Evolutionary conservation across 1,140 invertebrate species (phyloP), one percentile per base, ranked within the genome.

Genomic region (Daktulosphaira vitifoliae): DNA sequence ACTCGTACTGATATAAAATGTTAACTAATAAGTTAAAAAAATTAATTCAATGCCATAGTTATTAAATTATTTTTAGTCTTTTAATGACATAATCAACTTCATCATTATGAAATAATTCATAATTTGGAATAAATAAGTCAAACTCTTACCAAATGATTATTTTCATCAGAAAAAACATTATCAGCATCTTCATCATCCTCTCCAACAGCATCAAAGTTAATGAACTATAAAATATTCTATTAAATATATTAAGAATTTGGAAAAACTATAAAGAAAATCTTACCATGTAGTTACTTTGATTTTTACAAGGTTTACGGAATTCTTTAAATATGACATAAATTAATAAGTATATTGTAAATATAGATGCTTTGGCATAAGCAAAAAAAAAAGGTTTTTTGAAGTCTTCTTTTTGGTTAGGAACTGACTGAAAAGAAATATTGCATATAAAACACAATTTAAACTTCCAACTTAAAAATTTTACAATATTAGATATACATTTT

Each of bases 241-340:
- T 33, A 39, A 15, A 56, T 39, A 52, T 38, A 51, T 7, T 18
- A 29, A 1, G 18, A 26, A 5, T 59, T 48, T 33, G 5, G 20
- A 26, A 15, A 5, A 23, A 23, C 11, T 33, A 33, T 33, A 33
- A 33, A 33, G 11, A 33, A 33, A 33, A 11, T 33, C 11, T 33
- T 62, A 62, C 56, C 56, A 62, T 62, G 38, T 62, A 62, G 46
- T 48, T 62, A 22, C n/a, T 62, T 62, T 62, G 54, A 16, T 59
- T 62, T 48, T 25, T 25, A 22, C 56, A 62, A 48, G 56, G 18
- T 3, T 62, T 62, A 9, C 56, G 23, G 16, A 62, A 33, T 62
- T 62, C 56, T 15, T 62, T 62, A 62, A 33, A 62, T 33, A 62
- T 46, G 7, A 62, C 44, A 48, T 62, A 62, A 2, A 62, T 6